Evolutionary conservation across 2,888 invertebrate genomes (phyloP), one percentile per base, ranked within the genome.

Genomic region (Sericinus montela): DNA sequence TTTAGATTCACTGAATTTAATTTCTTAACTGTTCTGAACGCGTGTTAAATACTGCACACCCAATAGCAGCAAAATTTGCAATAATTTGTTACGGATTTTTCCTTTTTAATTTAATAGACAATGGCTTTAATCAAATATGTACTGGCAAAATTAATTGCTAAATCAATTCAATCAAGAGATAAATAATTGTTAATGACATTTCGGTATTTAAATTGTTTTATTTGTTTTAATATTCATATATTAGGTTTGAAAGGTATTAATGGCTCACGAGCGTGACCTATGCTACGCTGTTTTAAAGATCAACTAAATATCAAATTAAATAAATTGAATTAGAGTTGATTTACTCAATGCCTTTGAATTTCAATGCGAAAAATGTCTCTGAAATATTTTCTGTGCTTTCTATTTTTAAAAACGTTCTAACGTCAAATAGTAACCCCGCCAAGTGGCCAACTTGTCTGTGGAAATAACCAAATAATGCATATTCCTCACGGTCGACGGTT

Each of bases 401-500:
- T n/a, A 19, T 19, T 19, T 19, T 19, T 19, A 19, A 19, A 19
- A 19, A 5, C 5, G 5, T 5, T 19, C 19, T 19, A 3, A 19
- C 19, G 19, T 19, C 25, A 28, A 40, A 45, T 34, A 36, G 37
- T 49, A 40, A 37, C 11, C 19, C 19, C 25, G n/a, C 14, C 29
- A 10, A 19, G 19, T 10, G 37, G 36, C 30, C 32, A 32, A 42
- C 15, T 41, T 50, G 46, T 51, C 46, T 42, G 50, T 52, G 51
- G 46, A 51, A 56, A 53, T 51, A 56, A 53, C 53, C 54, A 52
- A 57, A 60, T 60, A 76, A 78, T 70, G 74, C 75, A 75, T 76
- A 80, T 78, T 76, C 67, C 68, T 72, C 72, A 67, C 69, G 71
- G 73, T 67, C 69, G 69, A 62, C 74, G 67, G 67, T 69, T 71